Percentiles rank a stretch among this genome's conserved stretches.
Evolutionary conservation across 2,797 vertebrate species (phyloP).

Genomic region (Percopsis omiscomaycus): DNA sequence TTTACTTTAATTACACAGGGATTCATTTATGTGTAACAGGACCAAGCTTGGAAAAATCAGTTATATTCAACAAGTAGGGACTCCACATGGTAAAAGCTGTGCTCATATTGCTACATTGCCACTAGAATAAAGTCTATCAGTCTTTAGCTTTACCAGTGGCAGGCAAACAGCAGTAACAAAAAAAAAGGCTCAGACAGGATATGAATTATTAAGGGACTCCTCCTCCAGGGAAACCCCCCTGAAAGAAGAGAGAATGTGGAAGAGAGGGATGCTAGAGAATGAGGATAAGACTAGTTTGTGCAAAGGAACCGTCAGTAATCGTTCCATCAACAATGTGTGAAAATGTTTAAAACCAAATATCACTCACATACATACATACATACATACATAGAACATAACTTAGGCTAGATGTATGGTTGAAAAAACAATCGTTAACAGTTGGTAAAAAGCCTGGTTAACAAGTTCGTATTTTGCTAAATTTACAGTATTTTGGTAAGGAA

Average conservation of each 20-base stretch:
- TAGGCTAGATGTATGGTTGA: too few species aligned
- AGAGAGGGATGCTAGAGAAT: constrained; percentile 2
- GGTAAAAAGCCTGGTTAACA: too few species aligned
- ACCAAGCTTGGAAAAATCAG: constrained; percentile 7
- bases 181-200: constrained; percentile 36
- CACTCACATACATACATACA: too few species aligned
- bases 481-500: too few species aligned
- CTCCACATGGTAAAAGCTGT: not conserved
- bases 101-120: constrained; percentile 8
- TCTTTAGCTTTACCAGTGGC: not conserved
- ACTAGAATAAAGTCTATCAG: constrained; percentile 12
- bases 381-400: too few species aligned
- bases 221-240: constrained; percentile 43
- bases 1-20: too few species aligned
- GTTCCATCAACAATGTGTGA: too few species aligned
- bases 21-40: not conserved
- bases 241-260: constrained; percentile 1
- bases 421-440: too few species aligned
- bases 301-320: not conserved
- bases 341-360: not conserved
- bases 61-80: constrained; percentile 11
- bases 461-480: too few species aligned
- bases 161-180: constrained; percentile 3
- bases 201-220: constrained; percentile 62
- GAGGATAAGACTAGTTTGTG: not conserved